Evolutionary conservation across 2,797 vertebrate species (phyloP).

Genomic region (Aeoliscus strigatus): DNA sequence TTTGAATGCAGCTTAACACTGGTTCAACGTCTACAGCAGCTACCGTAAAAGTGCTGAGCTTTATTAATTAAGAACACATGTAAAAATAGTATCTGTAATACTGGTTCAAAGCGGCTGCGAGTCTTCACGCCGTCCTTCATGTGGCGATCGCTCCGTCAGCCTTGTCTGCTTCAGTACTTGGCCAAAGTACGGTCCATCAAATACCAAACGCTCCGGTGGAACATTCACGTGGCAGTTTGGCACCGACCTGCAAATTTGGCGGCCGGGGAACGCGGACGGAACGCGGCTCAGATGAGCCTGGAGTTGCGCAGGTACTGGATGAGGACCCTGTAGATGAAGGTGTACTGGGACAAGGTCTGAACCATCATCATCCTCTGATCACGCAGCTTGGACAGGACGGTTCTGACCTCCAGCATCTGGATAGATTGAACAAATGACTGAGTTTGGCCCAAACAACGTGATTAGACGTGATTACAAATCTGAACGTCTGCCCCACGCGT

Average conservation of each 20-base stretch:
- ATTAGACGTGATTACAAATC: too few species aligned
- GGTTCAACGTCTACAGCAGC: constrained; percentile 63
- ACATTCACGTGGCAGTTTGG: constrained; percentile 18
- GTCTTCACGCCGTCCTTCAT: constrained; percentile 47
- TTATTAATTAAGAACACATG: constrained; percentile 47
- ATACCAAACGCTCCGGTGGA: constrained; percentile 5
- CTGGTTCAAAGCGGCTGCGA: constrained; percentile 59
- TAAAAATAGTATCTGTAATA: constrained; percentile 58
- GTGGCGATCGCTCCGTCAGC: constrained; percentile 23
- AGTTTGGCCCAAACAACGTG: too few species aligned
- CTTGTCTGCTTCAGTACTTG: constrained; percentile 39
- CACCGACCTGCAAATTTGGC: constrained; percentile 14
- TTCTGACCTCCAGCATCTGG: constrained; percentile 86
- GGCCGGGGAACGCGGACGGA: background rate
- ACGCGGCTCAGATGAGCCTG: constrained; percentile 83
- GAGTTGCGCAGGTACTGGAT: constrained; percentile 95
- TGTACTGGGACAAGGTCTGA: constrained; percentile 93
- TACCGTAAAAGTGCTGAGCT: constrained; percentile 73
- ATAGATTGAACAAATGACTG: too few species aligned
- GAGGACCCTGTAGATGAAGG: constrained; percentile 92
- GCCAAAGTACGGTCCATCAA: constrained; percentile 6
- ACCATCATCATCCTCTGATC: constrained; percentile 97
- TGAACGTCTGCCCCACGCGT: too few species aligned
- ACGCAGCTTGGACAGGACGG: constrained; percentile 82
- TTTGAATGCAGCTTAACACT: constrained; percentile 53